A percentile compares a stretch with the other conserved stretches of the same genome.
Conservation (phyloP, 2,888 invertebrate species). For the Matsumyia berberina region DNA sequence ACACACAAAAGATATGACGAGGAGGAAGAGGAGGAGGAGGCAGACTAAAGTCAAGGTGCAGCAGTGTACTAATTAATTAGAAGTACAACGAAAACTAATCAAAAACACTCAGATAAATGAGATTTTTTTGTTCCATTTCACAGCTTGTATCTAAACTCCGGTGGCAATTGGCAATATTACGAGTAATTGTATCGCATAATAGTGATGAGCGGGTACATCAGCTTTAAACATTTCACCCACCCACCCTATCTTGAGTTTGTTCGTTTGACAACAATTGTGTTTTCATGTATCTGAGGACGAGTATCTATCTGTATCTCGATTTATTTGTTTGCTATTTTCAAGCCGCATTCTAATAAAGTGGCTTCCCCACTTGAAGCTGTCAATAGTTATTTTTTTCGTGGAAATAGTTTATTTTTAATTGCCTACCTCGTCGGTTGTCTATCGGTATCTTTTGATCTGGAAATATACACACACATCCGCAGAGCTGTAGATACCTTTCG, state of each 20-base stretch:
- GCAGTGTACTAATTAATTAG: conserved; percentile 63
- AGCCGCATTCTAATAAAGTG: conserved; percentile 48
- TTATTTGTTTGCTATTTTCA: conserved; percentile 28
- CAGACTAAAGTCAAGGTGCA: conserved; percentile 17
- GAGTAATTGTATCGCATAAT: conserved; percentile 53
- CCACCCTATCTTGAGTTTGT: background rate
- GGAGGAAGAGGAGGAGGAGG: background rate
- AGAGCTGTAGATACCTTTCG: background rate
- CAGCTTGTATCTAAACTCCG: conserved; percentile 47
- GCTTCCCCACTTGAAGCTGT: conserved; percentile 60
- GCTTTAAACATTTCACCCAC: background rate
- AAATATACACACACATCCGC: conserved; percentile 45
- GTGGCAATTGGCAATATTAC: conserved; percentile 67
- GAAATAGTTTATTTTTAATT: conserved; percentile 67
- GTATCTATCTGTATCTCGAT: background rate
- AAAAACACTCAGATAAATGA: conserved; percentile 61
- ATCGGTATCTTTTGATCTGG: conserved; percentile 72
- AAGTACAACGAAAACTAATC: conserved; percentile 67
- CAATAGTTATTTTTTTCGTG: conserved; percentile 41
- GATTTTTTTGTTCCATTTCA: background rate
- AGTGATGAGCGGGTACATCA: conserved; percentile 44
- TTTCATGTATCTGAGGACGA: conserved; percentile 18
- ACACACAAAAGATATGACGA: background rate
- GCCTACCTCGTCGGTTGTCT: conserved; percentile 52
- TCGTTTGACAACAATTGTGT: conserved; percentile 25